These are phyloP conservation scores for Craseonycteris thonglongyai DNA, from an alignment of 2,113 vertebrate species.

Conservation along the genomic window DNA sequence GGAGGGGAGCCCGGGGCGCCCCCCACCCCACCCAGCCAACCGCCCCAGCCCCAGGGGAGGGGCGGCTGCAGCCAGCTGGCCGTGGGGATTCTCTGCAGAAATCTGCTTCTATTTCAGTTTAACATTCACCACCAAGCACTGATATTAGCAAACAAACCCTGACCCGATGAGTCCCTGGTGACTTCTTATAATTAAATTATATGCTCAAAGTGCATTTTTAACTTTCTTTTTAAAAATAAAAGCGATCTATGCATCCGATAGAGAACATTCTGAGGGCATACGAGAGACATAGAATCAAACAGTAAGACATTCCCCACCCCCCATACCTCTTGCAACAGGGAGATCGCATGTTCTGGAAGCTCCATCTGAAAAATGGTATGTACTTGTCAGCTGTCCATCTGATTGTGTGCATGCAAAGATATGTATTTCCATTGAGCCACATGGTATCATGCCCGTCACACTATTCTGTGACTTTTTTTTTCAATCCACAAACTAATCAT, in stretches of 20 bases:
- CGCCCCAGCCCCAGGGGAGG: neutral
- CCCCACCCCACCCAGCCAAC: too few species aligned
- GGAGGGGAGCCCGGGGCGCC: neutral
- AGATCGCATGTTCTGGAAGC: neutral
- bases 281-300: constrained; percentile 12
- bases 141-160: constrained; percentile 74
- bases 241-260: neutral
- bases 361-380: neutral
- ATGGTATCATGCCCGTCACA: neutral
- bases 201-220: constrained; percentile 10
- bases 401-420: neutral
- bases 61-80: neutral
- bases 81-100: neutral
- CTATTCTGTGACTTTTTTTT: neutral
- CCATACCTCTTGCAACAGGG: neutral
- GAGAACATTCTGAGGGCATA: neutral
- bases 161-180: constrained; percentile 51
- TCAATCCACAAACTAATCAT: neutral
- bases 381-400: neutral
- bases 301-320: neutral
- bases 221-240: constrained; percentile 62
- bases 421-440: neutral
- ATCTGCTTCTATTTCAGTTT: constrained; percentile 67
- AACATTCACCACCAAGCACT: constrained; percentile 57
- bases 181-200: constrained; percentile 52